Conservation (phyloP, 2,113 vertebrate species). For the Ptychochromis oligacanthus region DNA sequence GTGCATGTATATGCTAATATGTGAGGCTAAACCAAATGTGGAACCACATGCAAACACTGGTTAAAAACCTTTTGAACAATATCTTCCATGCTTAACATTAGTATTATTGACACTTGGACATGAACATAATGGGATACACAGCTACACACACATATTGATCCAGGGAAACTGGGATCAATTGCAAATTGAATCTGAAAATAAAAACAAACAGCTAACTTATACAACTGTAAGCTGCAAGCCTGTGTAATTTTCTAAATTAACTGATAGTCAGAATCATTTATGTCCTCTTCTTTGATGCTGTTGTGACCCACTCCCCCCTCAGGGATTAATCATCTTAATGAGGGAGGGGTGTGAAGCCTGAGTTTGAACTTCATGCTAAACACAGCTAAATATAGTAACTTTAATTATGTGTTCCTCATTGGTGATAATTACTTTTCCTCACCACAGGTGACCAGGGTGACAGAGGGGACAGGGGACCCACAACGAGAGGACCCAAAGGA, state of each 20-base stretch:
- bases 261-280: neutral
- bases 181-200: too few species aligned
- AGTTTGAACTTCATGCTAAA: neutral
- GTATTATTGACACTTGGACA: too few species aligned
- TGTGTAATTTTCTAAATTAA: neutral
- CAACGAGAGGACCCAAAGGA: conserved; percentile 88
- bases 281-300: too few species aligned
- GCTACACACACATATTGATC: too few species aligned
- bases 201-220: neutral
- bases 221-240: neutral
- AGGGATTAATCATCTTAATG: neutral
- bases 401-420: neutral
- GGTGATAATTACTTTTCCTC: neutral
- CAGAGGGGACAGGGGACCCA: conserved; percentile 89
- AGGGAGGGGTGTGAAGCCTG: conserved; percentile 7
- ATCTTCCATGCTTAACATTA: neutral
- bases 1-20: neutral
- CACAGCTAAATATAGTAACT: neutral
- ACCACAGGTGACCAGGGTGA: conserved; percentile 91
- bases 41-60: neutral
- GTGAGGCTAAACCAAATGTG: neutral
- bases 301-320: neutral
- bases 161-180: too few species aligned
- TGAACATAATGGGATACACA: fast-evolving
- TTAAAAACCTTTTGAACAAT: too few species aligned